Evolutionary conservation across 2,797 vertebrate genomes (phyloP), one percentile per base, ranked within the genome.

Genomic region (Liparis tanakae): DNA sequence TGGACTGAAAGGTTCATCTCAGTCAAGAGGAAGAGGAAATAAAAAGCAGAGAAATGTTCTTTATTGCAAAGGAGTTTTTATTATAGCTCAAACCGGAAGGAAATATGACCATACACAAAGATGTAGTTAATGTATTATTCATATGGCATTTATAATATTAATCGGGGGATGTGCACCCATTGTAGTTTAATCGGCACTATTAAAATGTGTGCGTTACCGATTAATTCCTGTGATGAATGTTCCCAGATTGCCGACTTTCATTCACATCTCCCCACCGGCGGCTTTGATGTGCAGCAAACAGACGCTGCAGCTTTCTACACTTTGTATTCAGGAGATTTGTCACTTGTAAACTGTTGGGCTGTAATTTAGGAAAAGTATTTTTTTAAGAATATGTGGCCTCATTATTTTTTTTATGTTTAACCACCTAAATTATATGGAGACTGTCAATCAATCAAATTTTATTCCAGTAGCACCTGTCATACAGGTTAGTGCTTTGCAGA

Each of bases 101-200:
- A 48, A 7, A 25, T 46, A 8, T 36, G 56, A 63, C 50, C 51
- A 41, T 30, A 30, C 13, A 72, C 39, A 50, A 3, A 41, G 6
- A 17, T 33, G 25, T 9, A 15, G 60, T 70, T 77, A 33, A 65
- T 76, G 60, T 73, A 80, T 82, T 78, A 80, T 84, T 80, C 76
- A 80, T 71, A 25, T 39, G 64, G 44, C 74, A 81, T 79, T 83
- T 85, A 78, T 55, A 72, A 68, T 79, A 80, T 79, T 79, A 77
- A 84, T 60, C 3, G 2, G 70, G 80, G 70, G 64, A 70, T 74
- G 74, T 82, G 68, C 17, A 51, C 68, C 74, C 66, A 80, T 76
- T 83, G 17, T 33, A 64, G 0, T 71, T 68, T 83, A 82, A 84
- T 74, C 82, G 79, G 74, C 66, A 43, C 48, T 36, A 58, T 76